These are phyloP conservation scores for Festucalex cinctus DNA, from an alignment of 2,113 vertebrate species.

Conservation along the genomic window DNA sequence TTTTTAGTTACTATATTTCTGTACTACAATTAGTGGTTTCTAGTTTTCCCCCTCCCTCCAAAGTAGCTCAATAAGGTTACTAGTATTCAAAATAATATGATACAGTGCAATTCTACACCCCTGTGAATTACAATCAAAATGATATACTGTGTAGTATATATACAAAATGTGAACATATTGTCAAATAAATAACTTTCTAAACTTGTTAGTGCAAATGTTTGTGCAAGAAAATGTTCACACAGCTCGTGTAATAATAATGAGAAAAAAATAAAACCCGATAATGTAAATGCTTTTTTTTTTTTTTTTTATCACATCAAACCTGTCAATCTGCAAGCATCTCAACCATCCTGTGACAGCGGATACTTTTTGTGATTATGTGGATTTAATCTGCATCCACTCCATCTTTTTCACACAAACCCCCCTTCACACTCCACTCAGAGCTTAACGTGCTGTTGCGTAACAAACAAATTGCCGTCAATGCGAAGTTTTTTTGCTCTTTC, in stretches of 20 bases:
- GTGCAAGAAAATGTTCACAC: background rate
- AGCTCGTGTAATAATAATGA: background rate
- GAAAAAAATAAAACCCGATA: background rate
- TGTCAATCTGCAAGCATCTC: background rate
- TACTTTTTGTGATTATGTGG: slow-evolving; percentile 46
- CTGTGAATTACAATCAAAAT: background rate
- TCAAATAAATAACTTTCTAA: background rate
- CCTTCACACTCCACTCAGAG: slow-evolving; percentile 52
- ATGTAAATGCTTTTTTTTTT: background rate
- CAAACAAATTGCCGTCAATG: slow-evolving; percentile 21
- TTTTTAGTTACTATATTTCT: no score
- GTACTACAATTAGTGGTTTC: no score
- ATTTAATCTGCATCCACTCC: slow-evolving; percentile 44
- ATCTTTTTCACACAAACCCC: slow-evolving; percentile 41
- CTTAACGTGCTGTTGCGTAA: slow-evolving; percentile 53
- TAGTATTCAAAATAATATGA: no score
- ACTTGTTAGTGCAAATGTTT: background rate
- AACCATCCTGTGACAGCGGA: slow-evolving; percentile 33
- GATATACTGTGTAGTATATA: background rate
- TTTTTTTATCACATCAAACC: background rate
- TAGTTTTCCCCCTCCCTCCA: no score
- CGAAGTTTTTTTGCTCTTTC: slow-evolving; percentile 10
- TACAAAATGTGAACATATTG: background rate
- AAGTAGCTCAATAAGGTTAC: no score
- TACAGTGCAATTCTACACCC: background rate